Conservation (phyloP, 2,888 invertebrate species). For the Microctonus brassicae region DNA sequence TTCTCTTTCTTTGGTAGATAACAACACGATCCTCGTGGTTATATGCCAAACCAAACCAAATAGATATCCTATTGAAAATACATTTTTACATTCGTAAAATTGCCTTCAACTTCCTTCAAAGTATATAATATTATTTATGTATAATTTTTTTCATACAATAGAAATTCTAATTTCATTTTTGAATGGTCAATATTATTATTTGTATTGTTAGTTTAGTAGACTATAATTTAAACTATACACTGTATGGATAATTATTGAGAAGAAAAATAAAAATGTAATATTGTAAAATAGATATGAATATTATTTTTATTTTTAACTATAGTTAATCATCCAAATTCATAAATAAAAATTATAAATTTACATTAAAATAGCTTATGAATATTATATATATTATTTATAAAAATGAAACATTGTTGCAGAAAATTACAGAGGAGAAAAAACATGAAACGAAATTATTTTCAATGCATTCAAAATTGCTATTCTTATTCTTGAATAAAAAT, state of each 20-base stretch:
- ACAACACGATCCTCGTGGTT: conserved; percentile 14
- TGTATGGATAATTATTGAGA: background rate
- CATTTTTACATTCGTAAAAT: too few species aligned
- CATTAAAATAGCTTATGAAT: background rate
- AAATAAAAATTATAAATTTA: background rate
- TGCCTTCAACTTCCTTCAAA: background rate
- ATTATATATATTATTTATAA: too few species aligned
- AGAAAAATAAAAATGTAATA: background rate
- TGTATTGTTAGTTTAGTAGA: too few species aligned
- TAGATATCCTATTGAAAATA: too few species aligned
- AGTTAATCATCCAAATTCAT: background rate
- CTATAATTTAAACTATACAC: too few species aligned
- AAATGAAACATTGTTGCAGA: background rate
- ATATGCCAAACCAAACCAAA: conserved; percentile 4
- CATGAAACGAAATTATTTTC: background rate
- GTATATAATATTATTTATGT: too few species aligned
- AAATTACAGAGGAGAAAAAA: background rate
- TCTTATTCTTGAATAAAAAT: background rate
- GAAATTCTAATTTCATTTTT: too few species aligned
- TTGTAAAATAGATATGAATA: too few species aligned
- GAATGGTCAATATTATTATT: too few species aligned
- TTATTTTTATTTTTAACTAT: background rate
- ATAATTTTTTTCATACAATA: too few species aligned
- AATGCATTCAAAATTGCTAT: background rate
- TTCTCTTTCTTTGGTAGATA: conserved; percentile 4